Evolutionary conservation across 2,113 vertebrate genomes (phyloP).

Genomic region (Ascaphus truei): DNA sequence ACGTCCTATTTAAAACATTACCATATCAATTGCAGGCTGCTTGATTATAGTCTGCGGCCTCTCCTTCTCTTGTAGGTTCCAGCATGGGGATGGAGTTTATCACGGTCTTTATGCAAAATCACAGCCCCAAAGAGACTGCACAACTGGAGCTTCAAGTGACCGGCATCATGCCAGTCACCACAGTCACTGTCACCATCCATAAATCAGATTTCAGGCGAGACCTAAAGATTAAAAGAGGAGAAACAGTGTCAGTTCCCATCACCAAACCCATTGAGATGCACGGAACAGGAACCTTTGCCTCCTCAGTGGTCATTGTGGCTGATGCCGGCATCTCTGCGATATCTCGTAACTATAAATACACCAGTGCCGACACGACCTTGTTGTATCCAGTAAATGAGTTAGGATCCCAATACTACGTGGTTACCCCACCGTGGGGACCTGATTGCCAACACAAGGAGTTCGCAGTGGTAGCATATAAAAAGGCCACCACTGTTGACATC

Average conservation of each 20-base stretch:
- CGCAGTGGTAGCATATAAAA: constrained; percentile 60
- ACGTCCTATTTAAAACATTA: too few relatives aligned
- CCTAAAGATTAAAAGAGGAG: fast-evolving
- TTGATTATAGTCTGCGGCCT: too few relatives aligned
- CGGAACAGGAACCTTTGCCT: background rate
- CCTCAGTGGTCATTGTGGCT: constrained; percentile 50
- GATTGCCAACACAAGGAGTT: constrained; percentile 55
- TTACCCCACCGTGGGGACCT: constrained; percentile 47
- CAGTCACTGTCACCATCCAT: fast-evolving
- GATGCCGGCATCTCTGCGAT: constrained; percentile 40
- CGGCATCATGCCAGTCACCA: fast-evolving
- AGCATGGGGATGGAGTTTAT: too few relatives aligned
- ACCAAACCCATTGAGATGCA: constrained; percentile 40
- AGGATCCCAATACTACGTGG: constrained; percentile 65
- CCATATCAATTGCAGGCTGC: too few relatives aligned
- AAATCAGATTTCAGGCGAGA: fast-evolving
- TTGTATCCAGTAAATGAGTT: constrained; percentile 55
- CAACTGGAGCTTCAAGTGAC: fast-evolving
- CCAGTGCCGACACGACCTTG: constrained; percentile 48
- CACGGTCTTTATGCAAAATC: too few relatives aligned
- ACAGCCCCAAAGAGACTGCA: too few relatives aligned
- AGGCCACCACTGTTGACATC: constrained; percentile 50
- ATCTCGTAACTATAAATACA: fast-evolving
- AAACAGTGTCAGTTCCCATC: fast-evolving
- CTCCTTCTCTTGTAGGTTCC: too few relatives aligned